phyloP scores from a whole-genome alignment of 64 coral and sea anemone species.

The Montipora foliosa region DNA sequence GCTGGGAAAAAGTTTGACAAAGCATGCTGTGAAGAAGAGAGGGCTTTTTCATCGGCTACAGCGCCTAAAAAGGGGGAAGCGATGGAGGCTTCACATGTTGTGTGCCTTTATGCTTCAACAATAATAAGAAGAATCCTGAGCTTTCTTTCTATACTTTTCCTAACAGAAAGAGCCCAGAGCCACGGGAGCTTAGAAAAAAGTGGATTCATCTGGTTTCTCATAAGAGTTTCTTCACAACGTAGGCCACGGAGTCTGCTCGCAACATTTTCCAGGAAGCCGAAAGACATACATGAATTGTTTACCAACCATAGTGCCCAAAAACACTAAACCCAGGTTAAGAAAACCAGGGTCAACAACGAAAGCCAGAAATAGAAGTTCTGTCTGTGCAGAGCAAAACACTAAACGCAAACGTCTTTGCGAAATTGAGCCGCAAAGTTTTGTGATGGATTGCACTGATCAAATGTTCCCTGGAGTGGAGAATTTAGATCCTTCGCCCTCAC shows the following conservation, averaged over 20 bases:
- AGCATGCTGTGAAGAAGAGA: background rate
- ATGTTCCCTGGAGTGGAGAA: background rate
- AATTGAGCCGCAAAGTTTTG: background rate
- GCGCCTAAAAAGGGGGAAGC: background rate
- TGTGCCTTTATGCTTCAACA: constrained; percentile 62
- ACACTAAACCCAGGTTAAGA: background rate
- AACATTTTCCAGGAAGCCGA: constrained; percentile 16
- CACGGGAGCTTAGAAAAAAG: constrained; percentile 42
- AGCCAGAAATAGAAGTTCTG: background rate
- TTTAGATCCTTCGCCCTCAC: background rate
- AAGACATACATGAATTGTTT: constrained; percentile 1
- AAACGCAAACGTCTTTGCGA: background rate
- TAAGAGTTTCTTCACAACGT: constrained; percentile 19
- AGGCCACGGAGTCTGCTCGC: constrained; percentile 2
- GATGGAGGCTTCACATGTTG: constrained; percentile 66
- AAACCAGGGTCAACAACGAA: background rate
- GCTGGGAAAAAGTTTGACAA: background rate
- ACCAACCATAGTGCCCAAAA: background rate
- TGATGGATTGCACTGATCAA: background rate
- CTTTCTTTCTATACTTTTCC: constrained; percentile 59
- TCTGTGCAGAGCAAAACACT: background rate
- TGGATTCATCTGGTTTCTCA: constrained; percentile 28
- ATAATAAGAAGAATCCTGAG: constrained; percentile 45
- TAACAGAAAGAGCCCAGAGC: constrained; percentile 10
- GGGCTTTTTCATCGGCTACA: background rate